Evolutionary conservation across 2,888 invertebrate genomes (phyloP), one percentile per base, ranked within the genome.

Genomic region (Scaptomyza caliginosa): DNA sequence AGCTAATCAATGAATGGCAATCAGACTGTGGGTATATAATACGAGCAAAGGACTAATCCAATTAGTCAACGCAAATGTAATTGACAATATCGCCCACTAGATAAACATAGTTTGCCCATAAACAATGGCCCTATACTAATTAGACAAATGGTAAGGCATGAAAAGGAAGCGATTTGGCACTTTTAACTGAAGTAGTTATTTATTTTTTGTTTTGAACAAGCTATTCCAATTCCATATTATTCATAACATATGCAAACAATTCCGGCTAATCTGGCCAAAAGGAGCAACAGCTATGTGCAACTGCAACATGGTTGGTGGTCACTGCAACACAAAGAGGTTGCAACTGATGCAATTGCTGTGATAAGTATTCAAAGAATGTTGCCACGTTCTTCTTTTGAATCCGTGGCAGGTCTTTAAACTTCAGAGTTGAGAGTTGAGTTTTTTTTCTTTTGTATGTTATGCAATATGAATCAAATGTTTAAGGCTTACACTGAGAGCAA

Each of bases 171-270:
- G 21, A 19, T 5, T n/a, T n/a, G n/a, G n/a, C n/a, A n/a, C n/a
- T n/a, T n/a, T n/a, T 36, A 3, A 24, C 13, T 16, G 16, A 5
- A 3, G 3, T 5, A 7, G 11, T 34, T 2, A 19, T 8, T 10
- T 8, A 2, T 11, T 0, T 10, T 26, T 10, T 26, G 0, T 26
- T 8, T 26, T 6, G 5, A 13, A 4, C 19, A 4, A 10, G 19
- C 19, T 23, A 8, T n/a, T 36, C 2, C 4, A 13, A 28, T 5
- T 28, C 10, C 24, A 7, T 4, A 24, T 39, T 30, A 42, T 43
- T 55, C 66, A 73, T 73, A 68, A 55, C 10, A 54, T 69, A 71
- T 71, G 70, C 70, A 71, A 71, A 56, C 48, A 56, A 21, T 71
- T 71, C 70, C 16, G 34, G 42, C 69, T 68, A 70, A 30, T n/a